A percentile compares a stretch with the other conserved stretches of the same genome.
These are phyloP conservation scores for Axis porcinus DNA, from an alignment of 2,113 vertebrate genomes.

Conservation along the genomic window DNA sequence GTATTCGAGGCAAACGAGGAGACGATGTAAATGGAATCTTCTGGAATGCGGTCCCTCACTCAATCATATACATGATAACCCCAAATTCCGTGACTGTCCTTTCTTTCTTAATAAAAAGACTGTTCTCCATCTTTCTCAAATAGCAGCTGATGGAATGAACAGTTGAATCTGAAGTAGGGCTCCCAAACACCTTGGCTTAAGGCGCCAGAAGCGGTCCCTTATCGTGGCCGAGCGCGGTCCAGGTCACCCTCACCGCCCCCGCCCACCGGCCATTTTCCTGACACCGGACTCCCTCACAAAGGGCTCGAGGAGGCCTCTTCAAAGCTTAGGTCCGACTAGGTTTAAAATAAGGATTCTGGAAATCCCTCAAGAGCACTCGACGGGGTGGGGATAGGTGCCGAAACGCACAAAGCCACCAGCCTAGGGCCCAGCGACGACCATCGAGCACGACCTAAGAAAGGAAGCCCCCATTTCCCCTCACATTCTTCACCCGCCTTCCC, in stretches of 20 bases:
- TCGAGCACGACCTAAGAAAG: too few relatives aligned
- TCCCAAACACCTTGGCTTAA: neutral
- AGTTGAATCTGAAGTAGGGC: neutral
- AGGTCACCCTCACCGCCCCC: neutral
- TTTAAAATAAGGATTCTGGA: neutral
- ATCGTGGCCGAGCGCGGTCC: neutral
- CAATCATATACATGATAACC: fast-evolving
- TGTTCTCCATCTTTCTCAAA: neutral
- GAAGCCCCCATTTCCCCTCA: neutral
- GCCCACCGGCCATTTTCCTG: neutral
- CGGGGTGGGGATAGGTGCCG: too few relatives aligned
- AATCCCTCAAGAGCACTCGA: neutral
- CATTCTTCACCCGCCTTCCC: neutral
- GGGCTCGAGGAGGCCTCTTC: neutral
- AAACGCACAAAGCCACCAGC: neutral
- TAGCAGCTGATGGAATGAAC: neutral
- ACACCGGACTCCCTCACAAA: neutral
- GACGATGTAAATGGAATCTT: neutral
- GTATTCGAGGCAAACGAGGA: neutral
- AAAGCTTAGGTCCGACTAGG: fast-evolving
- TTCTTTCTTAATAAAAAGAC: neutral
- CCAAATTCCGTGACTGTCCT: neutral
- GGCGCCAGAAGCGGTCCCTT: neutral
- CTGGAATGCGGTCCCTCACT: neutral
- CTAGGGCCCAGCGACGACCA: neutral